phyloP scores from a whole-genome alignment of 2,113 vertebrate species.

The Isichthys henryi region DNA sequence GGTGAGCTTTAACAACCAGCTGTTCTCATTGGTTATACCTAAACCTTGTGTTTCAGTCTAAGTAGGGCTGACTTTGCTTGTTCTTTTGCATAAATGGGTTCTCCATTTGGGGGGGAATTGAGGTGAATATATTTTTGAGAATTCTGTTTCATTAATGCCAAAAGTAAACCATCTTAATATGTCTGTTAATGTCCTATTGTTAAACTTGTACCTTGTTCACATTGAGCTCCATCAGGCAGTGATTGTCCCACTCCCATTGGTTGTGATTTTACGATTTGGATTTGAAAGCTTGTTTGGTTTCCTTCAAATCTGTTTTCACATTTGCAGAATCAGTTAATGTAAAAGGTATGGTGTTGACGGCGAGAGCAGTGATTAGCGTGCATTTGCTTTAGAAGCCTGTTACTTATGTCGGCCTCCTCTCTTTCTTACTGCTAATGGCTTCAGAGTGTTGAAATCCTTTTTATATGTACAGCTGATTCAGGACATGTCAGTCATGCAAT shows the following conservation, averaged over 20 bases:
- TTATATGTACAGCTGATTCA: conserved; percentile 86
- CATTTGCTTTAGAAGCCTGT: neutral
- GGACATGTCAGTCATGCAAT: conserved; percentile 53
- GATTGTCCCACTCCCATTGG: neutral
- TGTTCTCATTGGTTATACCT: neutral
- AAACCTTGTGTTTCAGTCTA: neutral
- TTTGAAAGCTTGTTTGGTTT: neutral
- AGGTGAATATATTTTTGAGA: neutral
- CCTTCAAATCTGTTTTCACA: neutral
- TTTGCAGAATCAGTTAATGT: neutral
- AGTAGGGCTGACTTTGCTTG: neutral
- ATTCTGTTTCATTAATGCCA: neutral
- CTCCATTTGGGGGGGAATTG: too few species aligned
- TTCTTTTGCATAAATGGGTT: too few species aligned
- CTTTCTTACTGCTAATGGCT: conserved; percentile 81
- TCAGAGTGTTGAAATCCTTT: conserved; percentile 99
- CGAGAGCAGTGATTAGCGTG: neutral
- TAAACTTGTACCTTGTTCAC: neutral
- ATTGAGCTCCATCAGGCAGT: neutral
- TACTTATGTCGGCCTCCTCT: conserved; percentile 71
- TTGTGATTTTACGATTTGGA: neutral
- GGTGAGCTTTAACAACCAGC: conserved; percentile 61
- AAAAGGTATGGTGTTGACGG: neutral
- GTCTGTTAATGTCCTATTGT: too few species aligned
- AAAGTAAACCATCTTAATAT: neutral